Conservation (phyloP, 2,113 vertebrate species). For the Eublepharis macularius region DNA sequence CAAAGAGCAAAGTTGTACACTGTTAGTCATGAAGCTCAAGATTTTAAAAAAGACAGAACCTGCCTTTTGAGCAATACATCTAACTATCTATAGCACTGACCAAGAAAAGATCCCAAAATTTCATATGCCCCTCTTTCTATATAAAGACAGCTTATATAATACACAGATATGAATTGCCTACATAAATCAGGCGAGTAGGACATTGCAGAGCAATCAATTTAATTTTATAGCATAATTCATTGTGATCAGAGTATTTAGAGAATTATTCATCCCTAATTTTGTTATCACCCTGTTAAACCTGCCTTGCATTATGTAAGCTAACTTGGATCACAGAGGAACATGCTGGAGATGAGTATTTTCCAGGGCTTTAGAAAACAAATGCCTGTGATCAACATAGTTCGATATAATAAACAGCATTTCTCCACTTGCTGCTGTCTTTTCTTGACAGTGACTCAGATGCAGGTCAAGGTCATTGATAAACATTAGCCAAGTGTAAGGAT, state of each 20-base stretch:
- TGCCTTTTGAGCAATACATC: neutral
- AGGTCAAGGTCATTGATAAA: conserved; percentile 54
- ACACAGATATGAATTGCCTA: neutral
- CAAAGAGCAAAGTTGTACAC: neutral
- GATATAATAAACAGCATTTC: conserved; percentile 47
- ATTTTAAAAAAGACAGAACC: neutral
- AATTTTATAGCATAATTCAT: neutral
- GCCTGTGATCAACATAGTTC: conserved; percentile 25
- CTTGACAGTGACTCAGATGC: conserved; percentile 25
- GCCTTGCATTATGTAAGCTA: conserved; percentile 44
- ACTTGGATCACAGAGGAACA: conserved; percentile 8
- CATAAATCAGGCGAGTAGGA: neutral
- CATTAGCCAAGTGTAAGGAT: conserved; percentile 28
- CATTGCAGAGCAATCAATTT: neutral
- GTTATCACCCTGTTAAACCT: conserved; percentile 32
- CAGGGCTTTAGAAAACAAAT: neutral
- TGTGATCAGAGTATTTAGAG: neutral
- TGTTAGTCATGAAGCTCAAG: conserved; percentile 53
- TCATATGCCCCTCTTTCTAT: neutral
- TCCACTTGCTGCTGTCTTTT: conserved; percentile 31
- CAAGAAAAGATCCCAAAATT: conserved; percentile 6
- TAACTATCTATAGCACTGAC: neutral
- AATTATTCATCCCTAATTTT: conserved; percentile 32
- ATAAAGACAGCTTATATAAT: neutral
- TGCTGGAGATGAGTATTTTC: conserved; percentile 27